Conservation (phyloP, 2,888 invertebrate genomes). For the Lasiommata megera region DNA sequence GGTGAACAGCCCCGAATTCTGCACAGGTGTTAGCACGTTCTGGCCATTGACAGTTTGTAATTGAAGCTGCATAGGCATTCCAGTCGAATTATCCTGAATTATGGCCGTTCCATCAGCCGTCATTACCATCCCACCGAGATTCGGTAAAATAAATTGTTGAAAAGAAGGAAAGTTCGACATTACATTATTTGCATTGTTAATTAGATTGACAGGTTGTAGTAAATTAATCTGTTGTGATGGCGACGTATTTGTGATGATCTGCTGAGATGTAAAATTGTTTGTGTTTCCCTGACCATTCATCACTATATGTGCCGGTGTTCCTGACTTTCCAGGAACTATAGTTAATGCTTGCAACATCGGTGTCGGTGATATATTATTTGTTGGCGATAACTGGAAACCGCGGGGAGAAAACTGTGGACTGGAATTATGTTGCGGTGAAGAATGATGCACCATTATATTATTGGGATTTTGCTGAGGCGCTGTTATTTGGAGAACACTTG, state of each 20-base stretch:
- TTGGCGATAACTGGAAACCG: slow-evolving; percentile 87
- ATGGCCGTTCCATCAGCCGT: slow-evolving; percentile 89
- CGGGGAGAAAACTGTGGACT: slow-evolving; percentile 85
- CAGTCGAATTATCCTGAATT: slow-evolving; percentile 85
- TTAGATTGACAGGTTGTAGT: slow-evolving; percentile 90
- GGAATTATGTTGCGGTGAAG: slow-evolving; percentile 71
- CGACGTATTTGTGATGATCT: slow-evolving; percentile 83
- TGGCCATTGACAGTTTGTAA: slow-evolving; percentile 91
- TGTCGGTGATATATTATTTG: slow-evolving; percentile 83
- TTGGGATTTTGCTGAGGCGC: slow-evolving; percentile 84
- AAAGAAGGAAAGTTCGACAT: slow-evolving; percentile 89
- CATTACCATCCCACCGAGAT: slow-evolving; percentile 91
- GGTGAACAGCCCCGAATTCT: slow-evolving; percentile 84
- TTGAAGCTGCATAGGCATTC: slow-evolving; percentile 87
- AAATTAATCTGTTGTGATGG: slow-evolving; percentile 85
- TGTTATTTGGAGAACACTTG: slow-evolving; percentile 85
- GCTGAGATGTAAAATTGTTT: slow-evolving; percentile 84
- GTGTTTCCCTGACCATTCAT: slow-evolving; percentile 87
- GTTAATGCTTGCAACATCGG: slow-evolving; percentile 89
- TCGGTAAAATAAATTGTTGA: slow-evolving; percentile 92
- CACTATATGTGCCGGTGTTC: slow-evolving; percentile 87
- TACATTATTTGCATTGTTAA: slow-evolving; percentile 85
- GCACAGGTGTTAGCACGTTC: slow-evolving; percentile 87
- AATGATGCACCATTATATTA: slow-evolving; percentile 81
- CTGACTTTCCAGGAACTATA: slow-evolving; percentile 88